Evolutionary conservation across 2,888 invertebrate species (phyloP), one percentile per base, ranked within the genome.

Genomic region (Leptopilina syphax): DNA sequence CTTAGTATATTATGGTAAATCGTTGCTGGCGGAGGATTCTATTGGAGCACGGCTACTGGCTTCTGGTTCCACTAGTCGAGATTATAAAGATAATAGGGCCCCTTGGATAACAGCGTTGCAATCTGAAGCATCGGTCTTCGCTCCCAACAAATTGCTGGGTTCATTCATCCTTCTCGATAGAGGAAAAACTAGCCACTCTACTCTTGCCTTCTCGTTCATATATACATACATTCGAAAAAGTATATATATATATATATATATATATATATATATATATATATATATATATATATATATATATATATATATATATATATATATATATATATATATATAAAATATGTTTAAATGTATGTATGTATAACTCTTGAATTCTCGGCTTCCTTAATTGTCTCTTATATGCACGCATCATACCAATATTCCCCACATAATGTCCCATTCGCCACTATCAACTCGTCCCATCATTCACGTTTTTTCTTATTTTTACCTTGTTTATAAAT

Each of bases 81-180:
- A 86, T 86, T 86, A 85, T 84, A 82, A 82, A 85, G 87, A 86
- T 87, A 86, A 85, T 86, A 83, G 84, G 80, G 80, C 73, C 81
- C 63, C 76, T 50, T 67, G 80, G 81, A 80, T 81, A 82, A 65
- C 77, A 73, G 79, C 79, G 68, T 60, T 77, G 81, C 80, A 77
- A 76, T 83, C 57, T 70, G 80, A 73, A 66, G 73, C 70, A 50
- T 91, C 91, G 88, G 88, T 89, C 89, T 86, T 89, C 88, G 89
- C 90, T 89, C 88, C 88, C 90, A 90, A 90, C 89, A 90, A 92
- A 91, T 91, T 91, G 88, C 90, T 85, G 90, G 90, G 92, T 92
- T 92, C 92, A 91, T 92, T 92, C 92, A 92, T 92, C 91, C 90
- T 90, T 88, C 86, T 80, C 85, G 88, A 88, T 88, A 88, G 85